phyloP scores from a whole-genome alignment of 2,797 vertebrate genomes.

The Acipenser ruthenus region DNA sequence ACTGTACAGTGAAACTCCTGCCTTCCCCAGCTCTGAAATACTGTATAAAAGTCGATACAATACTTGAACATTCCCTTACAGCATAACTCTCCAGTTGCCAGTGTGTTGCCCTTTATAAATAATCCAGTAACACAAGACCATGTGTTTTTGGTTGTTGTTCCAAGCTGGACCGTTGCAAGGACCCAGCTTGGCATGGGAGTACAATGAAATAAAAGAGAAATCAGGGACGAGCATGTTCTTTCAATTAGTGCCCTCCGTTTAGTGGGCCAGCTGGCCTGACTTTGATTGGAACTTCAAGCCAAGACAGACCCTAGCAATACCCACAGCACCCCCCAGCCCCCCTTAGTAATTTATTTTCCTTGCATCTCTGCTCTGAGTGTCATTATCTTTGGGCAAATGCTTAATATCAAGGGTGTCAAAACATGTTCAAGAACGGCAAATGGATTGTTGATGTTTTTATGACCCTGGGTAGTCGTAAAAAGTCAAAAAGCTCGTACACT shows the following conservation, averaged over 20 bases:
- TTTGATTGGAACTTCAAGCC: not conserved
- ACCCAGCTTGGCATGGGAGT: too few species aligned
- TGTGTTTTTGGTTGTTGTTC: too few species aligned
- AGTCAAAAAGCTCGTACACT: too few species aligned
- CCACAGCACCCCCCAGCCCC: not conserved
- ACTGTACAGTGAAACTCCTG: too few species aligned
- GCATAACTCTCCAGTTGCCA: too few species aligned
- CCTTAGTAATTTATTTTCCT: not conserved
- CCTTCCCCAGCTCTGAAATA: too few species aligned
- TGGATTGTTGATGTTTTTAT: not conserved
- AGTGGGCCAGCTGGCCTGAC: not conserved
- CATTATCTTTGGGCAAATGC: not conserved
- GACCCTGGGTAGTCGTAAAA: not conserved
- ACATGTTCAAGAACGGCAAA: not conserved
- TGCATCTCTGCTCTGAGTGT: not conserved
- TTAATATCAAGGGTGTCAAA: not conserved
- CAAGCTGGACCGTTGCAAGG: too few species aligned
- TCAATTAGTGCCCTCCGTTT: slow-evolving; percentile 3
- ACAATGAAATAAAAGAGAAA: not conserved
- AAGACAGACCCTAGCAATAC: not conserved
- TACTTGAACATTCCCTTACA: too few species aligned
- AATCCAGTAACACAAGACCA: too few species aligned
- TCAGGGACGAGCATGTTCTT: not conserved
- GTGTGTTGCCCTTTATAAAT: too few species aligned
- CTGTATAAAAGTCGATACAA: too few species aligned